Conservation (phyloP, 2,888 invertebrate genomes). For the Resseliella maxima region DNA sequence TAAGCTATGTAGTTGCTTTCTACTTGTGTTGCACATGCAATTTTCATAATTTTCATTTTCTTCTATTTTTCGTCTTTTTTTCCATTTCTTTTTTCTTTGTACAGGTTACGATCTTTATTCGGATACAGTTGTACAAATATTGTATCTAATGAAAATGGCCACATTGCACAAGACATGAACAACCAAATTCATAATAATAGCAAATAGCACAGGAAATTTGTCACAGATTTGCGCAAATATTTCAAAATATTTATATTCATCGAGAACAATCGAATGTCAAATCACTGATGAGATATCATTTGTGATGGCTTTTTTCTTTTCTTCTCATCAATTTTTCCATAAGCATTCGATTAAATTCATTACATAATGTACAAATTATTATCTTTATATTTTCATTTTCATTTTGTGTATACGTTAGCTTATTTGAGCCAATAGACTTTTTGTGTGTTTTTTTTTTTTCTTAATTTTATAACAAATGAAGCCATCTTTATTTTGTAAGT, state of each 20-base stretch:
- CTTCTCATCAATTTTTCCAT: too few relatives aligned
- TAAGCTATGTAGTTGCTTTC: background rate
- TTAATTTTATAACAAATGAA: too few relatives aligned
- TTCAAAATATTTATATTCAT: background rate
- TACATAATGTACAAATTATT: too few relatives aligned
- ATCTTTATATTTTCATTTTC: too few relatives aligned
- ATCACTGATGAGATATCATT: background rate
- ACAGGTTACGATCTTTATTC: slow-evolving; percentile 23
- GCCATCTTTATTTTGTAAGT: too few relatives aligned
- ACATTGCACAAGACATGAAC: background rate
- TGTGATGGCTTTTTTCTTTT: too few relatives aligned
- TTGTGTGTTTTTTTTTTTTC: too few relatives aligned
- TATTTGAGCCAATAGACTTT: too few relatives aligned
- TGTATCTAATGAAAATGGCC: background rate
- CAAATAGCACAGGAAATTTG: background rate
- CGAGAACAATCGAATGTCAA: background rate
- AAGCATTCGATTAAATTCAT: too few relatives aligned
- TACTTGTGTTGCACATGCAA: background rate
- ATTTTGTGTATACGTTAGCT: too few relatives aligned
- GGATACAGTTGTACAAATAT: slow-evolving; percentile 17
- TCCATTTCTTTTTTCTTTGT: background rate
- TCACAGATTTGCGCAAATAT: background rate
- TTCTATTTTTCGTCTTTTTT: slow-evolving; percentile 27
- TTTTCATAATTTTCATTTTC: background rate
- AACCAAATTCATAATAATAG: background rate